Evolutionary conservation across 2,797 vertebrate genomes (phyloP).

Genomic region (Simalia tracyae): DNA sequence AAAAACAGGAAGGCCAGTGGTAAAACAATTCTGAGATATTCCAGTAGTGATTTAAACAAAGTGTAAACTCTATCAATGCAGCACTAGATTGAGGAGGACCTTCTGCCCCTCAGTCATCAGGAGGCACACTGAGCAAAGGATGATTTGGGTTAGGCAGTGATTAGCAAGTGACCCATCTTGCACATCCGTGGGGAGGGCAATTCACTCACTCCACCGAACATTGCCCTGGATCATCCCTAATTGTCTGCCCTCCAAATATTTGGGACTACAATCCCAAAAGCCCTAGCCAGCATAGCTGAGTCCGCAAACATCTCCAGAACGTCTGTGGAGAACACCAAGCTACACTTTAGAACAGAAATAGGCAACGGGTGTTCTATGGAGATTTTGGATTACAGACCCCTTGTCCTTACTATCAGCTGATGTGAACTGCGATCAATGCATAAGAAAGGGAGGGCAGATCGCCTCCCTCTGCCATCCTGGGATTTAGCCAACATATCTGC

Average conservation of each 20-base stretch:
- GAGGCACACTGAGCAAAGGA: not conserved
- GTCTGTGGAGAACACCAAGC: too few species aligned
- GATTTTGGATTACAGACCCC: too few species aligned
- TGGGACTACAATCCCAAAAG: not conserved
- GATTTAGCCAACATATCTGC: not conserved
- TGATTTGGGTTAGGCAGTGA: not conserved
- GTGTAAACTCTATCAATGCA: not conserved
- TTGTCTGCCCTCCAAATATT: not conserved
- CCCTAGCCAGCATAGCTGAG: too few species aligned
- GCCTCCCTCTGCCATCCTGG: too few species aligned
- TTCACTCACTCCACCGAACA: not conserved
- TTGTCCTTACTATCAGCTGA: too few species aligned
- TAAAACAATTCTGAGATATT: not conserved
- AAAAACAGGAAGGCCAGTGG: not conserved
- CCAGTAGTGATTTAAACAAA: not conserved
- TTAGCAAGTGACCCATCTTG: not conserved
- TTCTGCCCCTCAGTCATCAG: not conserved
- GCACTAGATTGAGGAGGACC: not conserved
- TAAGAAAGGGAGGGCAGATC: too few species aligned
- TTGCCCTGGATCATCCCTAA: not conserved
- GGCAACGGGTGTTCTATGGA: too few species aligned
- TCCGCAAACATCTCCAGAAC: too few species aligned
- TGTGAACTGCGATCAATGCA: too few species aligned
- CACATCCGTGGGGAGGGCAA: not conserved
- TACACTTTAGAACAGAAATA: too few species aligned